Evolutionary conservation across 1,140 invertebrate genomes (phyloP), one percentile per base, ranked within the genome.

Genomic region (Caligus rogercresseyi): DNA sequence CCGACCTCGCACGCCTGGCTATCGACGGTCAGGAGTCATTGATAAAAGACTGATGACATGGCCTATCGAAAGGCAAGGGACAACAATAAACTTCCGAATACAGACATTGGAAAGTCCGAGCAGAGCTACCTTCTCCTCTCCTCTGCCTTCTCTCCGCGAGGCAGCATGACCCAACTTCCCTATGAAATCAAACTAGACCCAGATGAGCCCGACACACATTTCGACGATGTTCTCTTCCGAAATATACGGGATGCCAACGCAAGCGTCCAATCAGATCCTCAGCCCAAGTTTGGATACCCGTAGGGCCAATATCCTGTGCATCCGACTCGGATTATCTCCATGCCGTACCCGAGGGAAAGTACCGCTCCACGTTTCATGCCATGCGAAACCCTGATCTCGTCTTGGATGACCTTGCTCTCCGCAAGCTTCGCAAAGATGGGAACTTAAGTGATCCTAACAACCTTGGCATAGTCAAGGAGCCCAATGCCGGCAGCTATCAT

Each of bases 221-320:
- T 80, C 13, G 89, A 92, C 71, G 89, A 92, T 72, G 80, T 90
- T 0, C 81, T 85, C 2, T 89, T 83, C 70, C 77, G 87, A 65
- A 87, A 81, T 67, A 80, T 87, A 58, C 81, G 81, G 68, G 79
- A 84, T 69, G 81, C 83, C 1, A 87, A 86, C 69, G 79, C 78
- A 15, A 73, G 82, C 21, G 84, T 81, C 69, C 78, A 85, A 1
- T 67, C 78, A 0, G 86, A 89, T 62, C 85, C 84, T 4, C 87
- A 90, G 69, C 87, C 86, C 21, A 86, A 85, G 0, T 91, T 92
- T 72, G 88, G 88, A 15, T 92, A 68, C 87, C 88, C 0, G 69
- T 90, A 11, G 84, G 84, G 3, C 87, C 86, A 7, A 79, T 88
- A 3, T 78, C 84, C 0, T 77, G 81, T 4, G 81, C 83, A 16